These are phyloP conservation scores for Drosophila sturtevanti DNA, from an alignment of 1,140 invertebrate species.

Conservation along the genomic window DNA sequence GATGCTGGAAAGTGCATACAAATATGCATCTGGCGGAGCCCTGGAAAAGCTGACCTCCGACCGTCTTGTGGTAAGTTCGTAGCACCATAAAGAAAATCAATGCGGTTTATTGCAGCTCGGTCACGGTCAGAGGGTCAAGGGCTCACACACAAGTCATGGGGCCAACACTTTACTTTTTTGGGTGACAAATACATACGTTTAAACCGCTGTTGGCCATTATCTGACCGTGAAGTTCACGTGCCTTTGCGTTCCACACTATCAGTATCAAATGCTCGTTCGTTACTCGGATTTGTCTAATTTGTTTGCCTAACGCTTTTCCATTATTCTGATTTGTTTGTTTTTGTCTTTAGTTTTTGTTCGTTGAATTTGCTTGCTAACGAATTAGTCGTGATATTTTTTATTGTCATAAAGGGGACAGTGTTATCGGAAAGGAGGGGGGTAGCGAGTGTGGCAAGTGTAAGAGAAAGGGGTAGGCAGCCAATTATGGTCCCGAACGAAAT, in stretches of 20 bases:
- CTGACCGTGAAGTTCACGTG: background rate
- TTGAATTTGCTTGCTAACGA: slow-evolving; percentile 71
- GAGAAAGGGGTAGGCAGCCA: slow-evolving; percentile 38
- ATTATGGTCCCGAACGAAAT: slow-evolving; percentile 56
- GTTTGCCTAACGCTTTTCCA: slow-evolving; percentile 50
- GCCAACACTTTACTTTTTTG: slow-evolving; percentile 1
- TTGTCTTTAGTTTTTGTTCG: slow-evolving; percentile 24
- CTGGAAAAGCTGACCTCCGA: slow-evolving; percentile 66
- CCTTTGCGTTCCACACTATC: slow-evolving; percentile 28
- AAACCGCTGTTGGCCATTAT: background rate
- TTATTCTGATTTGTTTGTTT: slow-evolving; percentile 56
- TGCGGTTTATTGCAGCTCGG: slow-evolving; percentile 29
- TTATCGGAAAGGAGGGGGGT: background rate
- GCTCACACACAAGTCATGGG: slow-evolving; percentile 36
- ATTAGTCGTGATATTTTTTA: slow-evolving; percentile 65
- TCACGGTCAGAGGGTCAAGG: slow-evolving; percentile 62
- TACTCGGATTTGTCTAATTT: slow-evolving; percentile 47
- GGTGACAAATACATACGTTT: slow-evolving; percentile 24
- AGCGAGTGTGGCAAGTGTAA: background rate
- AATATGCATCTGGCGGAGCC: slow-evolving; percentile 66
- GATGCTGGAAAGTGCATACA: slow-evolving; percentile 59
- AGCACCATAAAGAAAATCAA: slow-evolving; percentile 61
- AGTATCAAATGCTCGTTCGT: slow-evolving; percentile 26
- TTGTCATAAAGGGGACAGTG: background rate
- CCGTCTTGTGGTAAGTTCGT: slow-evolving; percentile 62